These are phyloP conservation scores for Etia nguti DNA, from an alignment of 2,113 vertebrate species.

Conservation along the genomic window DNA sequence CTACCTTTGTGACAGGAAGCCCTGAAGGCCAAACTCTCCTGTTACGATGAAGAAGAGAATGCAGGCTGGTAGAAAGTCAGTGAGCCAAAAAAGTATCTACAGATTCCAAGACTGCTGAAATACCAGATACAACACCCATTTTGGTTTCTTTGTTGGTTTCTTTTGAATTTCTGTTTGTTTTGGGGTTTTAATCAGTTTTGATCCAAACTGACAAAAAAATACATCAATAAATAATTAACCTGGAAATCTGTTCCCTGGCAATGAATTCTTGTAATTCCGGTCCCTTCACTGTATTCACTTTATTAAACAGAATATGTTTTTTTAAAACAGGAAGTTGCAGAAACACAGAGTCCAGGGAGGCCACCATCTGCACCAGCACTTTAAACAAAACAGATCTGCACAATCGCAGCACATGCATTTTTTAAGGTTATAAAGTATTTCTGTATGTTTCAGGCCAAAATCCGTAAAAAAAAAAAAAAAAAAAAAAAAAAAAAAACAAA, in stretches of 20 bases:
- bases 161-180: neutral
- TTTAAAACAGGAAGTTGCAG: neutral
- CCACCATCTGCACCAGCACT: neutral
- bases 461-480: neutral
- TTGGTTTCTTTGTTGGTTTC: neutral
- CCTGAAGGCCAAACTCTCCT: neutral
- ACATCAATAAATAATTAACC: neutral
- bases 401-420: neutral
- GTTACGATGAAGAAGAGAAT: no score
- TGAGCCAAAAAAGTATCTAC: neutral
- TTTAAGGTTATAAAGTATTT: neutral
- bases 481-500: neutral
- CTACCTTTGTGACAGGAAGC: neutral
- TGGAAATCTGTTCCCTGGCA: neutral
- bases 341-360: neutral
- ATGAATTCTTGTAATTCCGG: neutral
- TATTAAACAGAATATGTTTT: neutral
- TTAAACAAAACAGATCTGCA: neutral
- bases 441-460: neutral
- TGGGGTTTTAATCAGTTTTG: neutral
- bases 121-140: neutral
- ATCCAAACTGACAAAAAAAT: neutral
- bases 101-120: neutral
- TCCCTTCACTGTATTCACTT: neutral
- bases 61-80: rapidly evolving